Conservation (phyloP, 2,888 invertebrate genomes). For the Lasioglossum lativentre region DNA sequence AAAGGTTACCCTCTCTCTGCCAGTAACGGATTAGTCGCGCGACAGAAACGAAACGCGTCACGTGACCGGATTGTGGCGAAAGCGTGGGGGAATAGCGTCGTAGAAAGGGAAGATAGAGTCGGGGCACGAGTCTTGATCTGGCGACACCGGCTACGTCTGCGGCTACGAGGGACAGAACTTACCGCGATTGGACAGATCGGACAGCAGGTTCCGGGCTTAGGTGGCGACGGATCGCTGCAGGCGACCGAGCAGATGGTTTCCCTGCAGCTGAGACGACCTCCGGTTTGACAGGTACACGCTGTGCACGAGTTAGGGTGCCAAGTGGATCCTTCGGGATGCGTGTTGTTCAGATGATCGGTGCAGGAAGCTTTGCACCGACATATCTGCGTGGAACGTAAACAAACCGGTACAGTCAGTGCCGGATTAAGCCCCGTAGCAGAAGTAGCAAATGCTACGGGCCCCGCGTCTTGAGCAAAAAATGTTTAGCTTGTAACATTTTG, state of each 20-base stretch:
- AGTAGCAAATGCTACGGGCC: too few relatives aligned
- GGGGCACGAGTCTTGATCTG: too few relatives aligned
- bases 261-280: conserved; percentile 79
- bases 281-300: conserved; percentile 78
- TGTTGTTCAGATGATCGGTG: conserved; percentile 77
- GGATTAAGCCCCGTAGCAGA: too few relatives aligned
- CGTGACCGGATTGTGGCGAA: too few relatives aligned
- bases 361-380: conserved; percentile 80
- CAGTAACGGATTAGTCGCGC: too few relatives aligned
- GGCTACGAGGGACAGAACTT: conserved; percentile 43
- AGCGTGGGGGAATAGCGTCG: too few relatives aligned
- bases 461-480: too few relatives aligned
- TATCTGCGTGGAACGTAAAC: conserved; percentile 62
- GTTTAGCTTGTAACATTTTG: too few relatives aligned
- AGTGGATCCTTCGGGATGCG: conserved; percentile 78
- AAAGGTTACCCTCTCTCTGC: too few relatives aligned
- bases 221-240: conserved; percentile 78
- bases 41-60: too few relatives aligned
- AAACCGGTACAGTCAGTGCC: neutral
- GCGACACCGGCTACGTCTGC: too few relatives aligned
- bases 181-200: conserved; percentile 80
- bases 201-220: conserved; percentile 79
- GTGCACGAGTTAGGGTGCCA: conserved; percentile 80
- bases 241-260: conserved; percentile 80
- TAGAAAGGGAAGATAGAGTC: too few relatives aligned